A percentile compares a stretch with the other conserved stretches of the same genome.
phyloP scores from a whole-genome alignment of 2,113 vertebrate genomes.

The Ahaetulla prasina region DNA sequence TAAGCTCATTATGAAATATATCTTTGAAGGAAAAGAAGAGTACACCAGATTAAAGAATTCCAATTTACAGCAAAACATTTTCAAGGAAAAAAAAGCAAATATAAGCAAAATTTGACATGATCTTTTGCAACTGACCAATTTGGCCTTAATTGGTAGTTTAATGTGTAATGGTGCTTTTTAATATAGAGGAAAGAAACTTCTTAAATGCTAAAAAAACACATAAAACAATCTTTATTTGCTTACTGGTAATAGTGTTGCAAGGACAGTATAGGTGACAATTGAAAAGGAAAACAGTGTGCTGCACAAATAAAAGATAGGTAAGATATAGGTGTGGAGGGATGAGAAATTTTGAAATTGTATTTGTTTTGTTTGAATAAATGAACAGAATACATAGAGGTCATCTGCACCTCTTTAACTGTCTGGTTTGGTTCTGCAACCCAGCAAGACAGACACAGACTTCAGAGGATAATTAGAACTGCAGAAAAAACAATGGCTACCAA shows the following conservation, averaged over 20 bases:
- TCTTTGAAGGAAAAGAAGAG: constrained; percentile 21
- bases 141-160: background rate
- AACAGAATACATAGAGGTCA: no score
- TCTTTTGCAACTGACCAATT: background rate
- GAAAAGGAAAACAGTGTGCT: background rate
- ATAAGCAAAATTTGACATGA: background rate
- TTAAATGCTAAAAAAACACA: background rate
- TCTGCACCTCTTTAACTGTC: no score
- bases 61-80: background rate
- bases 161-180: background rate
- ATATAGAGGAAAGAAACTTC: background rate
- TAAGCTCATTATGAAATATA: constrained; percentile 30
- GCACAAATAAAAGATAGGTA: background rate
- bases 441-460: no score
- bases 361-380: background rate
- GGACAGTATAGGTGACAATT: background rate
- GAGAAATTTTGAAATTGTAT: background rate
- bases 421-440: no score
- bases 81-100: background rate
- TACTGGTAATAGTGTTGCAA: background rate
- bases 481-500: no score
- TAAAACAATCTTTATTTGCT: background rate
- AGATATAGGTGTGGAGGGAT: background rate
- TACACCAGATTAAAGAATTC: constrained; percentile 11
- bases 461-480: no score